A percentile compares a stretch with the other conserved stretches of the same genome.
phyloP scores from a whole-genome alignment of 1,140 invertebrate species.

The Hycleus cichorii region DNA sequence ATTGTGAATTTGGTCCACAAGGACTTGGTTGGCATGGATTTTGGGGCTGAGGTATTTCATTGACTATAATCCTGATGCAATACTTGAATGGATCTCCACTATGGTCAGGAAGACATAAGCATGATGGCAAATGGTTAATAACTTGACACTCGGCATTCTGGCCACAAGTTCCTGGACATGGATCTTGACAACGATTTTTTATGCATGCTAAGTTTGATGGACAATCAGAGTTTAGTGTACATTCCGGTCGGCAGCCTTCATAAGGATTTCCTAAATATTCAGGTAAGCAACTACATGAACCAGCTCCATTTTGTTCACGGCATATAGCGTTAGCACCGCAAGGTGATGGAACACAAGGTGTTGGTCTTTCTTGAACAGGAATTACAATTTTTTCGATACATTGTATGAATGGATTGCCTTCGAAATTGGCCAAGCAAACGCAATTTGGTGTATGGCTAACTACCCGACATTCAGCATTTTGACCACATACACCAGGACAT shows the following conservation, averaged over 20 bases:
- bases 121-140: constrained; percentile 52
- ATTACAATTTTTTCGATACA: constrained; percentile 40
- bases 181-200: constrained; percentile 57
- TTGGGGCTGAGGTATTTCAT: constrained; percentile 44
- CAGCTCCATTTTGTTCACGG: constrained; percentile 52
- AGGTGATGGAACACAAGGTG: constrained; percentile 55
- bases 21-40: constrained; percentile 50
- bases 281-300: constrained; percentile 59
- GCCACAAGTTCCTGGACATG: constrained; percentile 61
- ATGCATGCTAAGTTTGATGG: constrained; percentile 53
- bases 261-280: constrained; percentile 70
- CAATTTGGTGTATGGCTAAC: constrained; percentile 58
- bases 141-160: constrained; percentile 56
- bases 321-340: constrained; percentile 64
- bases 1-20: constrained; percentile 57
- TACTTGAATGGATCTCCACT: constrained; percentile 56
- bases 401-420: constrained; percentile 54
- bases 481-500: constrained; percentile 56
- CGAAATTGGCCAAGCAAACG: constrained; percentile 51
- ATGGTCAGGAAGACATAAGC: constrained; percentile 51
- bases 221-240: constrained; percentile 58
- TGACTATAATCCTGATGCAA: constrained; percentile 46
- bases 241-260: constrained; percentile 61
- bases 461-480: constrained; percentile 57
- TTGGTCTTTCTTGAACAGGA: constrained; percentile 35